phyloP scores from a whole-genome alignment of 1,140 invertebrate species.

The Polyergus mexicanus region DNA sequence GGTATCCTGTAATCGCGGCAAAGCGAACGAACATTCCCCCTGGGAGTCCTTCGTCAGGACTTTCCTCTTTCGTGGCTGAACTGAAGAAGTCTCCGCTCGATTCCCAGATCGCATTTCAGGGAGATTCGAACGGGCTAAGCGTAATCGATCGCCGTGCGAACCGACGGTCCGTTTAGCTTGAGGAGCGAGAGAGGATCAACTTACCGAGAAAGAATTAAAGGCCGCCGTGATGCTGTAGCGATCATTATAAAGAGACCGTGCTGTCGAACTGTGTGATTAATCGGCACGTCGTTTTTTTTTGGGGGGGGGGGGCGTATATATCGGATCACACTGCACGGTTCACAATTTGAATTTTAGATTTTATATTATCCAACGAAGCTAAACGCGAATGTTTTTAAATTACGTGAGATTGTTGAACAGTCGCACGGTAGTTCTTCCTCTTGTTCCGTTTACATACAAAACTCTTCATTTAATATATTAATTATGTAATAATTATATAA shows the following conservation, averaged over 20 bases:
- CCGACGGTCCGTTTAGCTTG: conserved; percentile 63
- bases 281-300: not conserved
- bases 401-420: conserved; percentile 16
- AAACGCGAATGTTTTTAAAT: not conserved
- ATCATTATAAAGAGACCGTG: conserved; percentile 40
- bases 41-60: conserved; percentile 82
- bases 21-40: conserved; percentile 80
- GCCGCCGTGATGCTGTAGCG: conserved; percentile 10
- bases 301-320: not conserved
- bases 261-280: conserved; percentile 36
- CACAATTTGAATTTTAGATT: conserved; percentile 11
- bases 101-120: conserved; percentile 81
- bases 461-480: conserved; percentile 14
- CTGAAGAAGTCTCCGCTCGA: conserved; percentile 76
- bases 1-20: conserved; percentile 78
- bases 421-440: not conserved
- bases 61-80: conserved; percentile 79
- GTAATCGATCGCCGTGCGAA: conserved; percentile 76
- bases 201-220: conserved; percentile 65
- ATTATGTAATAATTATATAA: conserved; percentile 21
- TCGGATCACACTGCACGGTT: not conserved
- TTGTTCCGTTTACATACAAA: not conserved
- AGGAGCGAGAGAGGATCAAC: conserved; percentile 41
- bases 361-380: not conserved
- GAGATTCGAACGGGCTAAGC: conserved; percentile 71